phyloP scores from a whole-genome alignment of 2,113 vertebrate species.

The Nannobrachium achirus region DNA sequence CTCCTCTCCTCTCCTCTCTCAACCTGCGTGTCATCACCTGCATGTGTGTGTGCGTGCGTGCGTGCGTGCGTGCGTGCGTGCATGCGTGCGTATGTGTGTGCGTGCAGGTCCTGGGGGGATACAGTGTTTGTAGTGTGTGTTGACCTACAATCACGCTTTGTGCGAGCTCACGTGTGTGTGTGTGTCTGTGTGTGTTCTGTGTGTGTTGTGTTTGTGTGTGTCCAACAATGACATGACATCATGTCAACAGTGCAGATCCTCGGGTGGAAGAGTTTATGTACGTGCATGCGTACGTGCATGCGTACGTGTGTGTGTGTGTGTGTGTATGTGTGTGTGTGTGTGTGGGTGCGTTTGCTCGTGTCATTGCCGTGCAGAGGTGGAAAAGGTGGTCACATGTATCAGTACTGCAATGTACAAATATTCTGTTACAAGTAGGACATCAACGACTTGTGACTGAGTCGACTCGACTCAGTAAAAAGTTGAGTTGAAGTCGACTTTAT shows the following conservation, averaged over 20 bases:
- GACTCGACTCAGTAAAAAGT: no score
- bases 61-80: no score
- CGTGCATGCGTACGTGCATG: conserved; percentile 4
- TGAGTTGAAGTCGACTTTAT: no score
- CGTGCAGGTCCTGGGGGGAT: conserved; percentile 75
- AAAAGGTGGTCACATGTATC: no score
- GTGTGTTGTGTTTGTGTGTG: conserved; percentile 1
- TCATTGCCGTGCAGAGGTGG: neutral
- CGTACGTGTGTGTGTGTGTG: conserved; percentile 43
- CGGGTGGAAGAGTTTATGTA: neutral
- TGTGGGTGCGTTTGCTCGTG: conserved; percentile 68
- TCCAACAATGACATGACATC: no score
- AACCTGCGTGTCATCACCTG: conserved; percentile 6
- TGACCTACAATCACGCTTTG: conserved; percentile 64
- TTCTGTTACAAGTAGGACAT: no score
- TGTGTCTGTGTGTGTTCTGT: no score
- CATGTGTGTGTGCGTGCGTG: conserved; percentile 16
- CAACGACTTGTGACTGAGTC: no score
- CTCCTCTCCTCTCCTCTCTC: neutral
- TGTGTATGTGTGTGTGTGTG: conserved; percentile 50
- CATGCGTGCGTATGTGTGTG: conserved; percentile 69
- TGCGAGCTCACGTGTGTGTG: neutral
- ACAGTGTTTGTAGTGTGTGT: conserved; percentile 72
- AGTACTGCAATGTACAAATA: no score
- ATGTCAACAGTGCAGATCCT: no score